phyloP scores from a whole-genome alignment of 2,113 vertebrate species.

The Oxyura jamaicensis region DNA sequence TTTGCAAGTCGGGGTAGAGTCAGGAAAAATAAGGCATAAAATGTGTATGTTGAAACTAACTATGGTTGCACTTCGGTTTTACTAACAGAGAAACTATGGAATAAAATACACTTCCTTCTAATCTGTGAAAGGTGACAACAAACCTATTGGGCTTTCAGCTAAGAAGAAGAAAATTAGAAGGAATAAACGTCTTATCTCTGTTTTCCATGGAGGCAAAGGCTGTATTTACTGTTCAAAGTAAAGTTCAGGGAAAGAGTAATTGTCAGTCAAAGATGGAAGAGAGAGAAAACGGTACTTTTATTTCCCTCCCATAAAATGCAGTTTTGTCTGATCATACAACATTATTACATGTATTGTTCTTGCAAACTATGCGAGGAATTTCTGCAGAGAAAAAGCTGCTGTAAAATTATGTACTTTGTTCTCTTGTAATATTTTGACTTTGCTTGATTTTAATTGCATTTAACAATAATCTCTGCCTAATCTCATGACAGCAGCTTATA shows the following conservation, averaged over 20 bases:
- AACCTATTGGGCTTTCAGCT: not conserved
- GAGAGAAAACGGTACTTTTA: not conserved
- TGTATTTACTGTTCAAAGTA: not conserved
- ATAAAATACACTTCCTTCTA: not conserved
- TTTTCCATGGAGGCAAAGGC: not conserved
- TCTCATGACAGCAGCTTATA: not conserved
- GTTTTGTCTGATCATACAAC: not conserved
- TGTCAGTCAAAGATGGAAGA: not conserved
- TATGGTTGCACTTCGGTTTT: not conserved
- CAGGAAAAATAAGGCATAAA: not conserved
- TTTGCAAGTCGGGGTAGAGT: not conserved
- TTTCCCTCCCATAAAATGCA: not conserved
- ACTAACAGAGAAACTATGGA: not conserved
- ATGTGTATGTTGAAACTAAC: not conserved
- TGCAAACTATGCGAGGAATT: not conserved
- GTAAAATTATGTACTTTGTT: not conserved
- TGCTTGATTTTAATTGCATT: constrained; percentile 31
- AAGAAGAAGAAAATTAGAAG: not conserved
- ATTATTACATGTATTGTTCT: not conserved
- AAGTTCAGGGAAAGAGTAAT: not conserved
- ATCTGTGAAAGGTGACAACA: not conserved
- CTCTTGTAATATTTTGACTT: constrained; percentile 15
- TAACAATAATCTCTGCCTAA: not conserved
- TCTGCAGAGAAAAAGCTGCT: not conserved
- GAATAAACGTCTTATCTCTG: not conserved